Conservation (phyloP, 2,797 vertebrate species). For the Neopelma chrysocephalum region DNA sequence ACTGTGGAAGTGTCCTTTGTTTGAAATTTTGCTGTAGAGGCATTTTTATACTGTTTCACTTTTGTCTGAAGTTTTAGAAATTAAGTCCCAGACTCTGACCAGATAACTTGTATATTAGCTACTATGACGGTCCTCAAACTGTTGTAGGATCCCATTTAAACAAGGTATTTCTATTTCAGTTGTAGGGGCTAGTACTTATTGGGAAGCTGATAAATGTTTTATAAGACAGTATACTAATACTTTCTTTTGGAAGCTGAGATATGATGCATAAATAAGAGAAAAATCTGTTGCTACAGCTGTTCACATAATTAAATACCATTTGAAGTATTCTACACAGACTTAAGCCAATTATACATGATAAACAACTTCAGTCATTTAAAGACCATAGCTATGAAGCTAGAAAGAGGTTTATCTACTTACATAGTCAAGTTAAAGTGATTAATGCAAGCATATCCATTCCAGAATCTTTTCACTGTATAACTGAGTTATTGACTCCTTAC, state of each 20-base stretch:
- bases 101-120: background rate
- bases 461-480: background rate
- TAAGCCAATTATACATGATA: constrained; percentile 51
- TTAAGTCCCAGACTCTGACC: background rate
- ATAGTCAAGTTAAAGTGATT: constrained; percentile 31
- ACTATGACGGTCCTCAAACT: background rate
- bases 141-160: background rate
- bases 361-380: constrained; percentile 32
- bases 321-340: constrained; percentile 12
- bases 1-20: background rate
- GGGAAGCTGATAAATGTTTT: background rate
- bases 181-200: background rate
- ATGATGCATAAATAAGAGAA: background rate
- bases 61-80: background rate
- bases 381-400: background rate
- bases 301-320: constrained; percentile 23
- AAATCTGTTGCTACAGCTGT: constrained; percentile 18
- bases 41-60: background rate
- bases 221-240: background rate
- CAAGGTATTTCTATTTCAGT: background rate
- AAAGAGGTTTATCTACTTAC: constrained; percentile 38
- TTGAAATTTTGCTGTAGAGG: background rate
- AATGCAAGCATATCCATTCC: background rate
- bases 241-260: background rate
- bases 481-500: background rate